Conservation (phyloP, 2,113 vertebrate genomes). For the Symphodus melops region DNA sequence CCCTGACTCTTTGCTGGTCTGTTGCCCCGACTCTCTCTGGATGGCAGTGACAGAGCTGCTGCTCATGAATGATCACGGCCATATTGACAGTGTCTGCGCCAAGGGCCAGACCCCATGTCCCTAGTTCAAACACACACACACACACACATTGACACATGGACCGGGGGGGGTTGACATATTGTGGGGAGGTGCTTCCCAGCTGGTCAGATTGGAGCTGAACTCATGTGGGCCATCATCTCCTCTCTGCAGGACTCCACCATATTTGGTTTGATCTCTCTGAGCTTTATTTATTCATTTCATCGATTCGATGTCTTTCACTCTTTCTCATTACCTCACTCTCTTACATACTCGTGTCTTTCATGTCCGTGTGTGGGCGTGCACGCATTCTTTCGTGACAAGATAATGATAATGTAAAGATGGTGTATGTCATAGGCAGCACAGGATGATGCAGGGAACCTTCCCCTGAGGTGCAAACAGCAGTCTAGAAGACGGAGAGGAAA, state of each 20-base stretch:
- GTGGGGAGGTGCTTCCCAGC: conserved; percentile 70
- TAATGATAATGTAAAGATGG: conserved; percentile 51
- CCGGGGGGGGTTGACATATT: conserved; percentile 59
- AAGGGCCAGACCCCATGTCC: conserved; percentile 47
- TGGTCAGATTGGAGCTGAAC: conserved; percentile 56
- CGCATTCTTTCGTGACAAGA: conserved; percentile 27
- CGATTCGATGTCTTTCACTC: background rate
- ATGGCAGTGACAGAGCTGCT: conserved; percentile 41
- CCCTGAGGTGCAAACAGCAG: conserved; percentile 45
- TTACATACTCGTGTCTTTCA: background rate
- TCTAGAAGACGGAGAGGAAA: conserved; percentile 39
- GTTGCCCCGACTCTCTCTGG: conserved; percentile 20
- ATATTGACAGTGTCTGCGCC: conserved; percentile 62
- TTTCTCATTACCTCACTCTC: background rate
- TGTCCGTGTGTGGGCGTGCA: conserved; percentile 3
- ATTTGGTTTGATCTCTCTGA: conserved; percentile 12
- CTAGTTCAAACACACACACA: conserved; percentile 54
- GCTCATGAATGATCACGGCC: conserved; percentile 58
- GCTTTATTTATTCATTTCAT: background rate
- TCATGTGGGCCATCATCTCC: conserved; percentile 39
- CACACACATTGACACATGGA: conserved; percentile 6
- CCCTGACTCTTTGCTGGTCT: conserved; percentile 21
- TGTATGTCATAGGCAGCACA: conserved; percentile 25
- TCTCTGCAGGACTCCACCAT: conserved; percentile 38
- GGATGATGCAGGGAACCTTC: conserved; percentile 34